Conservation (phyloP, 2,888 invertebrate species). For the Atethmia centrago region DNA sequence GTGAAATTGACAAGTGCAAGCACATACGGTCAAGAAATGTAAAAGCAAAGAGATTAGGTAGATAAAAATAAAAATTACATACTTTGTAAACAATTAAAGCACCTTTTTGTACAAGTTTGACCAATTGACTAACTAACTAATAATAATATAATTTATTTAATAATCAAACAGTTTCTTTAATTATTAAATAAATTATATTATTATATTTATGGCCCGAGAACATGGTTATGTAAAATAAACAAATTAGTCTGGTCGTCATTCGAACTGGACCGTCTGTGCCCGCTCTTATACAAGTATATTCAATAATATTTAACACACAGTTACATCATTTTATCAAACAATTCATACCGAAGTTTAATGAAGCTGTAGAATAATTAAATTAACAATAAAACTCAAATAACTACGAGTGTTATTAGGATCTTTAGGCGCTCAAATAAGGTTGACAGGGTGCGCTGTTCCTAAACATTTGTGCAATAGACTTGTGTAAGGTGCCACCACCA, state of each 20-base stretch:
- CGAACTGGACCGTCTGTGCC: constrained; percentile 28
- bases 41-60: background rate
- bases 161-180: no score
- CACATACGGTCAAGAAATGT: constrained; percentile 19
- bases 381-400: background rate
- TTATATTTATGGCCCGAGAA: background rate
- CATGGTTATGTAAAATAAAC: background rate
- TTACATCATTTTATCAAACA: constrained; percentile 15
- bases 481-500: no score
- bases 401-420: background rate
- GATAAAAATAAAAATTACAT: background rate
- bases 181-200: constrained; percentile 14
- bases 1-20: constrained; percentile 43
- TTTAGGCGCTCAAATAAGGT: background rate
- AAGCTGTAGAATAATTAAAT: background rate
- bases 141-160: no score
- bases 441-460: background rate
- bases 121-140: no score
- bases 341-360: background rate
- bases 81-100: constrained; percentile 11
- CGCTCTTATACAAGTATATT: constrained; percentile 32
- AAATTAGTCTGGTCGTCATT: background rate
- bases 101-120: constrained; percentile 20
- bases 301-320: constrained; percentile 46
- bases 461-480: background rate